Evolutionary conservation across 2,888 invertebrate genomes (phyloP).

Genomic region (Hydrotaea cyrtoneurina): DNA sequence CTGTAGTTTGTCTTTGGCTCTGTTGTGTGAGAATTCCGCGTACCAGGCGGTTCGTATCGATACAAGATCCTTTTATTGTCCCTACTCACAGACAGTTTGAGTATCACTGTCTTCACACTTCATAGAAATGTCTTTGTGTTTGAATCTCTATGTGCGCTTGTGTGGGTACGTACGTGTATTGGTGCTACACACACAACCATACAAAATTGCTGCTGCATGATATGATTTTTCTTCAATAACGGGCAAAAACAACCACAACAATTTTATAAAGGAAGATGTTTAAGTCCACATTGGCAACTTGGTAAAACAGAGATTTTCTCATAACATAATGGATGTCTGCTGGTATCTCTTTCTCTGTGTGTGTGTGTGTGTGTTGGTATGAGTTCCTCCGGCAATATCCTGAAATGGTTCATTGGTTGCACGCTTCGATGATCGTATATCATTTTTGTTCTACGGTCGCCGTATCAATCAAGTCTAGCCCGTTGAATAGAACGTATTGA

Average conservation of each 20-base stretch:
- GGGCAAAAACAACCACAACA: background rate
- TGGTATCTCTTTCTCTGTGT: background rate
- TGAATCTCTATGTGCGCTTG: background rate
- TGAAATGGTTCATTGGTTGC: constrained; percentile 36
- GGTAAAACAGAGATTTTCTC: constrained; percentile 38
- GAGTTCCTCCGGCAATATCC: background rate
- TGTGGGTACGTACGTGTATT: background rate
- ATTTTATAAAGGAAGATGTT: constrained; percentile 20
- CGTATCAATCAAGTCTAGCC: constrained; percentile 28
- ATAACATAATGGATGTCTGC: constrained; percentile 19
- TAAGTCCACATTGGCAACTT: constrained; percentile 35
- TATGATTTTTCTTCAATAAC: constrained; percentile 35
- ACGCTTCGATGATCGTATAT: constrained; percentile 37
- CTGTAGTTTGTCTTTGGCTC: too few relatives aligned
- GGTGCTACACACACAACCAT: background rate
- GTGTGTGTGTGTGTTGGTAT: background rate
- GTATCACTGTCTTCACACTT: constrained; percentile 13
- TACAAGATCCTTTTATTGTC: too few relatives aligned
- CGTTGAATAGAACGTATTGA: background rate
- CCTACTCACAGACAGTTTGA: constrained; percentile 4
- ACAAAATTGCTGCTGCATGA: constrained; percentile 40
- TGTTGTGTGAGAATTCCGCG: too few relatives aligned
- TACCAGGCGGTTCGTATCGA: too few relatives aligned
- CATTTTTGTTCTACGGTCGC: constrained; percentile 6
- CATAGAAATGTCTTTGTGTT: constrained; percentile 4